Percentiles rank a stretch among this genome's conserved stretches.
phyloP scores from a whole-genome alignment of 1,140 invertebrate species.

The Harlomillsia oculata region DNA sequence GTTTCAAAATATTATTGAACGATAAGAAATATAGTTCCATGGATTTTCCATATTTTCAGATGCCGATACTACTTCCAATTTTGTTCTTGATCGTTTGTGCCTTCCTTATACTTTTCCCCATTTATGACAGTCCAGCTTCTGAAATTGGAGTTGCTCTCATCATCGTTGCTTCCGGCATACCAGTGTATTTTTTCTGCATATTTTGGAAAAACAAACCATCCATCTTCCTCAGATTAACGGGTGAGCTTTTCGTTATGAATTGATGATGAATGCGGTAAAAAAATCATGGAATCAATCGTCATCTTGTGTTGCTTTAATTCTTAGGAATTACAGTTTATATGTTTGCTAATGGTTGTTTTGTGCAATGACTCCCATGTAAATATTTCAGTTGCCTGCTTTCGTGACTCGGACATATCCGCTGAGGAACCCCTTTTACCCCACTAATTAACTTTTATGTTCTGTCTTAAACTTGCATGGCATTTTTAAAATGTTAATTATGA shows the following conservation, averaged over 20 bases:
- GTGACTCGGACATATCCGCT: too few species aligned
- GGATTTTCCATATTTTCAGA: conserved; percentile 39
- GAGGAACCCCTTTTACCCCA: too few species aligned
- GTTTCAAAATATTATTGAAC: too few species aligned
- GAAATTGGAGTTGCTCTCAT: conserved; percentile 73
- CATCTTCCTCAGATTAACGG: conserved; percentile 38
- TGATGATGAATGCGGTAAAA: background rate
- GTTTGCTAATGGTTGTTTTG: background rate
- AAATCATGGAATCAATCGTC: background rate
- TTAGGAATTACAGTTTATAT: background rate
- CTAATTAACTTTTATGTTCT: too few species aligned
- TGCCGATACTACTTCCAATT: conserved; percentile 64
- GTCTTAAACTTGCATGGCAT: too few species aligned
- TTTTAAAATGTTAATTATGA: too few species aligned
- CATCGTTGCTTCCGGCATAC: conserved; percentile 74
- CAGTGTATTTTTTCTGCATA: conserved; percentile 81
- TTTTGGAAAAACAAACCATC: conserved; percentile 70
- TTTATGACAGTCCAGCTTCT: conserved; percentile 56
- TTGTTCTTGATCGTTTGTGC: conserved; percentile 72
- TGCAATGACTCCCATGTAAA: background rate
- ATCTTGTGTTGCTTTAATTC: background rate
- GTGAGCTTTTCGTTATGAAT: conserved; percentile 23
- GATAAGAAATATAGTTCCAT: too few species aligned
- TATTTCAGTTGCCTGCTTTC: too few species aligned
- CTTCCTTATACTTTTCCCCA: conserved; percentile 72